A percentile compares a stretch with the other conserved stretches of the same genome.
Evolutionary conservation across 53 echinoderm and acorn worm genomes (phyloP).

Genomic region (Apostichopus leukothele): DNA sequence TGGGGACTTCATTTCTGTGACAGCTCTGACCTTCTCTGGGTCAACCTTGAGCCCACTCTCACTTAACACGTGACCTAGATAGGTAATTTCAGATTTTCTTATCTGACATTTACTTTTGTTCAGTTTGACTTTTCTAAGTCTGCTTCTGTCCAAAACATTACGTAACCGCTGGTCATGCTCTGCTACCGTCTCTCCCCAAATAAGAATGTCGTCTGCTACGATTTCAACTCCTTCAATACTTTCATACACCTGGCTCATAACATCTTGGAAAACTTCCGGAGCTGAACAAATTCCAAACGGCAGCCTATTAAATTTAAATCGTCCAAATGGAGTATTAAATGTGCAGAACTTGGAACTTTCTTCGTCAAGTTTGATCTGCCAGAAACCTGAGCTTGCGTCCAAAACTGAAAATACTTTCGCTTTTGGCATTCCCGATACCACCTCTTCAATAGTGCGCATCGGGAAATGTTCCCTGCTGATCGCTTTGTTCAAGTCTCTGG

Average conservation of each 20-base stretch:
- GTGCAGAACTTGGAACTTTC: slow-evolving; percentile 9
- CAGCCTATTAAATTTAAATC: slow-evolving; percentile 45
- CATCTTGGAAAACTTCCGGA: slow-evolving; percentile 26
- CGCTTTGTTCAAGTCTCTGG: slow-evolving; percentile 33
- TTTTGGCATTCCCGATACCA: not conserved
- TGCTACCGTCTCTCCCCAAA: not conserved
- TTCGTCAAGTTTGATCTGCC: slow-evolving; percentile 7
- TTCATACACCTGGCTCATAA: slow-evolving; percentile 15
- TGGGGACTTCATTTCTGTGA: slow-evolving; percentile 43
- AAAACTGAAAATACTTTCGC: slow-evolving; percentile 19
- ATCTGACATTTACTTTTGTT: slow-evolving; percentile 13
- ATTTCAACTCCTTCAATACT: slow-evolving; percentile 28
- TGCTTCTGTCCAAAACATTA: slow-evolving; percentile 9
- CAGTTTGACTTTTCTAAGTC: not conserved
- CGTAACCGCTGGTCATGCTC: slow-evolving; percentile 23
- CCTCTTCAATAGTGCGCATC: slow-evolving; percentile 40
- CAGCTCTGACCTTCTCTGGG: slow-evolving; percentile 25
- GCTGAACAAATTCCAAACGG: slow-evolving; percentile 53
- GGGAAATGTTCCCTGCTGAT: slow-evolving; percentile 57
- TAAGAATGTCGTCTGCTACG: slow-evolving; percentile 57
- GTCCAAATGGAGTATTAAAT: slow-evolving; percentile 54
- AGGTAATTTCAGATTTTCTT: slow-evolving; percentile 1
- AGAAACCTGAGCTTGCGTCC: slow-evolving; percentile 2
- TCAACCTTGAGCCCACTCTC: slow-evolving; percentile 11
- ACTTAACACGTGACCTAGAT: not conserved